phyloP scores from a whole-genome alignment of 2,888 invertebrate genomes.

The Syrphus vitripennis region DNA sequence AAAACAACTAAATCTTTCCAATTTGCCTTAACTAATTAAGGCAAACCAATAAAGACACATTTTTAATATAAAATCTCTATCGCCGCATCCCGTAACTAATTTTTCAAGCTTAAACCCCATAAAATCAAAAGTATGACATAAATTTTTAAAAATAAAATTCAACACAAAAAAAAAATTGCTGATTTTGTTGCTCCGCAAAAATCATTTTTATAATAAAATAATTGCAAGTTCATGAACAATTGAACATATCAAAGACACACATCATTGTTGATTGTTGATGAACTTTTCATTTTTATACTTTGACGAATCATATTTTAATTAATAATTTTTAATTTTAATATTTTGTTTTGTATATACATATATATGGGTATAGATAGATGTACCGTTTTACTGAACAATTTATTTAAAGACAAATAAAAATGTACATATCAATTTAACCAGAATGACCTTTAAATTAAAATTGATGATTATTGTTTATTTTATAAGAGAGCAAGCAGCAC shows the following conservation, averaged over 20 bases:
- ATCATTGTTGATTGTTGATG: slow-evolving; percentile 5
- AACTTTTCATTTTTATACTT: neutral
- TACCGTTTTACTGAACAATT: neutral
- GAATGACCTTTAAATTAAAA: slow-evolving; percentile 55
- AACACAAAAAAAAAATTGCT: neutral
- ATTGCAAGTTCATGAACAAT: slow-evolving; percentile 11
- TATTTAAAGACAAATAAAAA: neutral
- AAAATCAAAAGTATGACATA: neutral
- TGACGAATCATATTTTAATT: slow-evolving; percentile 1
- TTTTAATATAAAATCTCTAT: no score
- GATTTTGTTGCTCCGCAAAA: neutral
- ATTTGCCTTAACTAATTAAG: no score
- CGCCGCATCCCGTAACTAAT: no score
- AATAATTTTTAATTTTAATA: neutral
- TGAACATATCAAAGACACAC: neutral
- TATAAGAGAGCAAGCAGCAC: neutral
- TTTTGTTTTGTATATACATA: neutral
- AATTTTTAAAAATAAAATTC: neutral
- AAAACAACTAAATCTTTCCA: no score
- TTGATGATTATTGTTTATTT: slow-evolving; percentile 30
- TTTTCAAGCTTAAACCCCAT: neutral
- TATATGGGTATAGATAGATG: no score
- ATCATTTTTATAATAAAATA: neutral
- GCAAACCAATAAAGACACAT: no score
- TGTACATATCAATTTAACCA: slow-evolving; percentile 55